Evolutionary conservation across 1,140 invertebrate genomes (phyloP).

Genomic region (Mya arenaria): DNA sequence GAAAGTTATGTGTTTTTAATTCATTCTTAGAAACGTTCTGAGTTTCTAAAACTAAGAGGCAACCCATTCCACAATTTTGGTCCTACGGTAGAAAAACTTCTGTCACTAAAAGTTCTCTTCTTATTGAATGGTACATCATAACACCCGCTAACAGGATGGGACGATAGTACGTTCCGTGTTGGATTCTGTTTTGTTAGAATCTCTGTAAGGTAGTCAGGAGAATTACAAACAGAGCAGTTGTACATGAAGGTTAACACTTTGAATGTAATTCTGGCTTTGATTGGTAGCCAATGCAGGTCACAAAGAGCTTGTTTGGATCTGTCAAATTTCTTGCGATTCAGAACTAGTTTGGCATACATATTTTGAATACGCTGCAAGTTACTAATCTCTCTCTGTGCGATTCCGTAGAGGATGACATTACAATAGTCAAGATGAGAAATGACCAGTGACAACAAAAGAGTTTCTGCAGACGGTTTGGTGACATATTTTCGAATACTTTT

Average conservation of each 20-base stretch:
- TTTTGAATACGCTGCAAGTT: not conserved
- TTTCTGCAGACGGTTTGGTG: too few relatives aligned
- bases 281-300: slow-evolving; percentile 7
- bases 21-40: too few relatives aligned
- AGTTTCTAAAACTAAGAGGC: not conserved
- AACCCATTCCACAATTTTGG: not conserved
- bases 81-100: not conserved
- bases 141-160: not conserved
- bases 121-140: not conserved
- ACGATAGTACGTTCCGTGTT: not conserved
- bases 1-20: too few relatives aligned
- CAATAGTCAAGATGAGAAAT: slow-evolving; percentile 14
- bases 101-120: not conserved
- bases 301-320: not conserved
- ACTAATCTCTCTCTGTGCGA: not conserved
- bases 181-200: not conserved
- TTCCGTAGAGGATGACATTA: not conserved
- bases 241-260: slow-evolving; percentile 1
- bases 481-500: too few relatives aligned
- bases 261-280: slow-evolving; percentile 2
- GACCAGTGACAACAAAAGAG: too few relatives aligned
- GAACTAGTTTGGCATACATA: slow-evolving; percentile 15
- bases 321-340: not conserved
- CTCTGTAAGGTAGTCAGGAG: not conserved
- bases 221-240: not conserved